Evolutionary conservation across 2,888 invertebrate genomes (phyloP).

Genomic region (Agriopis marginaria): DNA sequence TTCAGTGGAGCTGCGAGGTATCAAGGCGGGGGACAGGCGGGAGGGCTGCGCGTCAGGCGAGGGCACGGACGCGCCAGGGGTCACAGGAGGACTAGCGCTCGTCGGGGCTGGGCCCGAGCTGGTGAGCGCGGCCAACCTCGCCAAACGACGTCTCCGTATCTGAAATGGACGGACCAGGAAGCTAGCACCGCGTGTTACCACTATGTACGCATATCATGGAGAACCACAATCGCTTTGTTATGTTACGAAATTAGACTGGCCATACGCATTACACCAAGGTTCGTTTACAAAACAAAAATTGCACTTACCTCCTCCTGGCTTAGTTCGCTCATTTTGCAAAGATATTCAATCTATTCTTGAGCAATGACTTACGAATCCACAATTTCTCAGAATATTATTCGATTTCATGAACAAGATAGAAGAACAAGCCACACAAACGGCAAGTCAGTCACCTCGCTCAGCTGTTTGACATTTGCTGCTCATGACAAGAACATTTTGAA

Average conservation of each 20-base stretch:
- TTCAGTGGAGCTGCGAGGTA: constrained; percentile 67
- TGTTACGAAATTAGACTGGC: constrained; percentile 85
- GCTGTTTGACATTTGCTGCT: constrained; percentile 82
- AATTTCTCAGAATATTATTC: constrained; percentile 66
- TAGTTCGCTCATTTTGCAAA: constrained; percentile 91
- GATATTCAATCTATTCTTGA: constrained; percentile 57
- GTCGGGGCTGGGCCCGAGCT: constrained; percentile 80
- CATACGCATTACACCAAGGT: constrained; percentile 78
- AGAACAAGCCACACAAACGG: constrained; percentile 80
- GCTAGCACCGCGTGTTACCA: constrained; percentile 65
- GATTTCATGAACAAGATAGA: constrained; percentile 68
- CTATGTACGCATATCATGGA: constrained; percentile 61
- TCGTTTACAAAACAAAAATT: constrained; percentile 74
- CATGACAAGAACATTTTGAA: constrained; percentile 84
- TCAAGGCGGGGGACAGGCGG: constrained; percentile 61
- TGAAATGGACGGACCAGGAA: constrained; percentile 71
- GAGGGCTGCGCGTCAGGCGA: constrained; percentile 63
- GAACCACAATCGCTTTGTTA: constrained; percentile 81
- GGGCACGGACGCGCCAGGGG: constrained; percentile 75
- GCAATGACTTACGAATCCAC: constrained; percentile 57
- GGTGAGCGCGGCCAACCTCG: constrained; percentile 89
- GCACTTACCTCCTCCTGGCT: constrained; percentile 94
- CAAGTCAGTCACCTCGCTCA: constrained; percentile 85
- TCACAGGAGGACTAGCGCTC: constrained; percentile 80
- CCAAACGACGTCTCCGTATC: constrained; percentile 92